These are phyloP conservation scores for Silvanus unidentatus DNA, from an alignment of 2,888 invertebrate genomes.

Conservation along the genomic window DNA sequence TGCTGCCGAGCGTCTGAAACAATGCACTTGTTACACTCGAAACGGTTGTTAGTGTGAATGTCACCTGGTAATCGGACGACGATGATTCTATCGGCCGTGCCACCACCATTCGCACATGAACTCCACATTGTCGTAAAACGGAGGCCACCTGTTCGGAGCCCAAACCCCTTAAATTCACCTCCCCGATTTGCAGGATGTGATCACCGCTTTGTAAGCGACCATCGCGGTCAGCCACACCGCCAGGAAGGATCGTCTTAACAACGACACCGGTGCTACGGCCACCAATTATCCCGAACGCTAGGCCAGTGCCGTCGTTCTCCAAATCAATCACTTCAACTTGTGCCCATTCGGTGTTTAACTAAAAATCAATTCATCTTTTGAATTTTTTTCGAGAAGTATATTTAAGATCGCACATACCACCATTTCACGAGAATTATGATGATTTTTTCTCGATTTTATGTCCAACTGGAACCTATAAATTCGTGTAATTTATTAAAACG, in stretches of 20 bases:
- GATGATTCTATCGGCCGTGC: conserved; percentile 73
- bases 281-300: conserved; percentile 92
- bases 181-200: conserved; percentile 93
- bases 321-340: conserved; percentile 93
- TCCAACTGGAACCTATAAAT: too few species aligned
- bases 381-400: too few species aligned
- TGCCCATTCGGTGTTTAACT: conserved; percentile 94
- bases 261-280: conserved; percentile 89
- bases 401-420: too few species aligned
- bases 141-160: conserved; percentile 93
- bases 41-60: neutral
- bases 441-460: too few species aligned
- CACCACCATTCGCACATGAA: conserved; percentile 79
- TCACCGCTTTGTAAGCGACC: conserved; percentile 94
- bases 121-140: conserved; percentile 82
- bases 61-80: conserved; percentile 54
- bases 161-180: conserved; percentile 92
- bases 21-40: neutral
- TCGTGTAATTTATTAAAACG: too few species aligned
- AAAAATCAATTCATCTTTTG: conserved; percentile 34
- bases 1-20: conserved; percentile 59
- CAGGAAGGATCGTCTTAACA: conserved; percentile 88
- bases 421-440: too few species aligned
- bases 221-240: conserved; percentile 92
- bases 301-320: conserved; percentile 84